Base-by-base conservation (phyloP, 2,888 invertebrate genomes). In the Scotopteryx bipunctaria region DNA sequence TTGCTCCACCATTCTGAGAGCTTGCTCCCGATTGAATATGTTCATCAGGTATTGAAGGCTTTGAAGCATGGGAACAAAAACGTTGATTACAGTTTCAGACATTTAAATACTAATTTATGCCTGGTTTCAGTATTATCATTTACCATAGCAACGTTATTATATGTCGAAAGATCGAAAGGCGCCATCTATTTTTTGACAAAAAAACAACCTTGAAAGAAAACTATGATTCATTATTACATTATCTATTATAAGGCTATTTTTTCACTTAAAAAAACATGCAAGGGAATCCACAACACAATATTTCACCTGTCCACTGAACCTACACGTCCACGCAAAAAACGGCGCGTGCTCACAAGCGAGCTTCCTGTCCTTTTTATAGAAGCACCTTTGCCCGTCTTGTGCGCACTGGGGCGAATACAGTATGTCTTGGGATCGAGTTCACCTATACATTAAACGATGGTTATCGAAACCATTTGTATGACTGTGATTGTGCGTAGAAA, bases 301-400 rank as follows among this genome's bases (percentile, higher is more conserved):
- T 27, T 37, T 36, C 31, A 25, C 41, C 48, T 49, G 19, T 45
- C 35, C 41, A 41, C 32, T 44, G 47, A 54, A 53, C 59, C 52
- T 47, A 19, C 32, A 44, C 45, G 27, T 25, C 25, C 58, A 60
- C 51, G 61, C 58, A 73, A 76, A 75, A 74, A 75, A 66, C 53
- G 53, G 62, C 72, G 66, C 71, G 74, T 80, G 81, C 70, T 66
- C 76, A 79, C 53, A 69, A 76, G 72, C 81, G 77, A 62, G 71
- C 59, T 69, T 82, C 81, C 81, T 80, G 81, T 72, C 61, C 68
- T 71, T 73, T 57, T 58, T 61, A 50, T 47, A 46, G 45, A 63
- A 71, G 59, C 66, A 67, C 77, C 74, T 76, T 73, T 73, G 63
- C 65, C 62, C 59, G 63, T 61, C 69, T 70, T 64, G 65, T 68